Base-by-base conservation (phyloP, 2,888 invertebrate species). In the Drosophila multiciliata region DNA sequence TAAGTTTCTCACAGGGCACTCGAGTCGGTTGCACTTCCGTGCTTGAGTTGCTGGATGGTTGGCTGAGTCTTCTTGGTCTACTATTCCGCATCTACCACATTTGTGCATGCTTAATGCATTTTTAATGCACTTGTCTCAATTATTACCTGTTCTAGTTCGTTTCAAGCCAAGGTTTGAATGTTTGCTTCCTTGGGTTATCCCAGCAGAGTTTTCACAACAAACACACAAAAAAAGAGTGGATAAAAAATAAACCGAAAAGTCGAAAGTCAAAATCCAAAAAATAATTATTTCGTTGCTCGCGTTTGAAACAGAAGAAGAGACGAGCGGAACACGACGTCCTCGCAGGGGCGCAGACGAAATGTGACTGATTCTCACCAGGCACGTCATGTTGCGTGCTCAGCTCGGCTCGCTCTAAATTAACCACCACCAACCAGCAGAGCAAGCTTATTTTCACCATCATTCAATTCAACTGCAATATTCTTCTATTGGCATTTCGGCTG, bases 361-460 rank as follows among this genome's bases (percentile, higher is more conserved):
- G 75, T 78, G 87, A 86, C 87, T 86, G 85, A 89, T 78, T 76
- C 72, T 65, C 7, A 17, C 36, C 38, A 32, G 33, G 75, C 81
- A 87, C 84, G 82, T 63, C 66, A 73, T 57, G 65, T 76, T 75
- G 75, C 86, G 75, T 78, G 82, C 72, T 72, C 66, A 58, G 57
- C 83, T 78, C 59, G 48, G 76, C 23, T 23, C 8, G 45, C 12
- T n/a, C 48, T n/a, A 32, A 38, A 32, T 12, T 40, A 38, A 45
- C 54, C 66, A 66, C 67, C 67, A 35, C 40, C 42, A 42, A 15
- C 12, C 8, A 23, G n/a, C 26, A n/a, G 55, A 55, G 38, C 55
- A 26, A 55, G 55, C 55, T 55, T 55, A 26, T 8, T 26, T 12
- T n/a, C 66, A 35, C 35, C 57, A 35, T 32, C 40, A 17, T 38